Conservation (phyloP, 64 coral and sea anemone species). For the Pocillopora verrucosa region DNA sequence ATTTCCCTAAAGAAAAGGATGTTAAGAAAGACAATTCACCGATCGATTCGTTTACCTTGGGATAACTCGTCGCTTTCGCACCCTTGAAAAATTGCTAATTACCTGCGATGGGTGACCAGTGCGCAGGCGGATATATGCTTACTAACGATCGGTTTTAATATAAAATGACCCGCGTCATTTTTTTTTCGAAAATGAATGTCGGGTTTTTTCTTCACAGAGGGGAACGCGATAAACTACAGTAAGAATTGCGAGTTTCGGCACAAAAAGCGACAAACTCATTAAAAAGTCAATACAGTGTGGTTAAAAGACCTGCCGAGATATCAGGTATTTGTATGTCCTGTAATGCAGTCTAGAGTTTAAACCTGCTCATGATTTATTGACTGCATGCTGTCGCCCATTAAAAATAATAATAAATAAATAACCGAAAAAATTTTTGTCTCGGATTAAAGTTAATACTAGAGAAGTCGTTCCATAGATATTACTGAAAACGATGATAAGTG, state of each 20-base stretch:
- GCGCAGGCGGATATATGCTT: too few relatives aligned
- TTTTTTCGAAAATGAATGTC: background rate
- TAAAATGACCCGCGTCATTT: background rate
- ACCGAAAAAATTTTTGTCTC: too few relatives aligned
- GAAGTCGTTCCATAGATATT: background rate
- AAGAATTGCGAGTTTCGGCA: background rate
- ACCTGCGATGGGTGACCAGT: background rate
- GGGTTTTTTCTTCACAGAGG: background rate
- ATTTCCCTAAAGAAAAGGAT: background rate
- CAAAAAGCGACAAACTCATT: conserved; percentile 5
- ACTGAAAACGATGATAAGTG: background rate
- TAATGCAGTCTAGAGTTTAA: background rate
- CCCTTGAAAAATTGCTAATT: background rate
- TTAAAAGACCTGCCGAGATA: conserved; percentile 7
- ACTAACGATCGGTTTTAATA: background rate
- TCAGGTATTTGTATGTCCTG: background rate
- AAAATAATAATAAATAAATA: too few relatives aligned
- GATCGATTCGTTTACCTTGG: background rate
- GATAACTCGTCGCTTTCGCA: background rate
- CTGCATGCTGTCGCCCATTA: too few relatives aligned
- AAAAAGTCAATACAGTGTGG: conserved; percentile 12
- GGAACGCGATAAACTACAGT: background rate
- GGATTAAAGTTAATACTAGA: too few relatives aligned
- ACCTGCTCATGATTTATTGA: background rate
- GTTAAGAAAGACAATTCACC: background rate